Base-by-base conservation (phyloP, 2,888 invertebrate species). In the Pachydiplax longipennis region DNA sequence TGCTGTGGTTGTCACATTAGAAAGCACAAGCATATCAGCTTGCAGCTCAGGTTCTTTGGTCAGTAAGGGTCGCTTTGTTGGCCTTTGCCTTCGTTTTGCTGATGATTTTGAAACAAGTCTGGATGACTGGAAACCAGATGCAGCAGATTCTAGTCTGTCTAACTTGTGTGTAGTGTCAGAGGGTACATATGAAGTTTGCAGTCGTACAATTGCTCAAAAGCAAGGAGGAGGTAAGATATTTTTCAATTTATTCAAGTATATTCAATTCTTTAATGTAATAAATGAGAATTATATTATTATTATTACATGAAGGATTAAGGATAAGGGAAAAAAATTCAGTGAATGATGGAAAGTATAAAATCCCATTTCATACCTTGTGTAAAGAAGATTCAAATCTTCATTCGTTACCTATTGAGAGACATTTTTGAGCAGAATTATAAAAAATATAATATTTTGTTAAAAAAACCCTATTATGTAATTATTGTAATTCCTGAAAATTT, bases 151-250 rank as follows among this genome's bases (percentile, higher is more conserved):
- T 18, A 96, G 96, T 91, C 96, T 97, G 91, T 97, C 98, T 96
- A 98, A 98, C 94, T 95, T 98, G 81, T 99, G 99, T 94, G 97
- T 98, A 91, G 99, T 99, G n/a, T 99, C 99, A 15, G 99, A 99
- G 94, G 99, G 99, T 25, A 99, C 99, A 1, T 99, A 99, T 93
- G 99, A 99, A 95, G 98, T 99, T 6, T 99, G 98, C 94, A 98
- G 98, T 92, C 95, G 98, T 91, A 99, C 99, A 0, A 97, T 97
- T 90, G 98, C 98, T 13, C 97, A 97, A 61, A 97, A 98, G 93
- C 97, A 96, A 92, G 95, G 95, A 91, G 95, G 95, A 92, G 97
- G 97, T 97, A 93, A 93, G 92, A 91, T 91, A 83, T 37, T 15
- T 37, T 15, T 83, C 44, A 40, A 15, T n/a, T 82, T 73, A 12